Conservation (phyloP, 2,797 vertebrate genomes). For the Smutsia temminckii region DNA sequence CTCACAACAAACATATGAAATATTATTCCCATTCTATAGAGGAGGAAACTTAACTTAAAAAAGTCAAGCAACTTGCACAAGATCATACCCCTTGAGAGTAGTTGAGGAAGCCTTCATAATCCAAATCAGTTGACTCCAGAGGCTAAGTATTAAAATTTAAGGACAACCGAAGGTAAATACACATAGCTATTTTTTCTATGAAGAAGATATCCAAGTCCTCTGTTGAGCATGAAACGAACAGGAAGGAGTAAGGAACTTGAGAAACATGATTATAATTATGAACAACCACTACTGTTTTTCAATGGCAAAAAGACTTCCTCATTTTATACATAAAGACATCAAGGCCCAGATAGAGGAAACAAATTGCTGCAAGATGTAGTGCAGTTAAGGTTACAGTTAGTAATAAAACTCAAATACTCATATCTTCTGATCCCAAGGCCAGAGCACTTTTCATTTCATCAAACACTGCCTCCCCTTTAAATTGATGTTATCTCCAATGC, state of each 20-base stretch:
- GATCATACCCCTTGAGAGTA: background rate
- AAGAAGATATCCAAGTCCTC: background rate
- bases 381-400: background rate
- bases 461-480: background rate
- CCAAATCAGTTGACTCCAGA: background rate
- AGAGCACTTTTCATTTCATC: background rate
- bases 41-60: background rate
- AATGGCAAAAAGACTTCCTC: background rate
- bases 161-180: constrained; percentile 1
- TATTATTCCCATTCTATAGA: background rate
- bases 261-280: background rate
- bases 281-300: background rate
- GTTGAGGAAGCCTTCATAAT: background rate
- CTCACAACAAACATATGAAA: constrained; percentile 5
- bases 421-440: background rate
- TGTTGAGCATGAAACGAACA: background rate
- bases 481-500: background rate
- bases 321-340: constrained; percentile 20
- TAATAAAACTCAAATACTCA: constrained; percentile 1
- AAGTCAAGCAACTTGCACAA: background rate
- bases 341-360: background rate
- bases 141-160: background rate
- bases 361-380: background rate
- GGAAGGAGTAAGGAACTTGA: background rate
- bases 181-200: background rate